phyloP scores from a whole-genome alignment of 2,888 invertebrate species.

The Acanthococcus lagerstroemiae region DNA sequence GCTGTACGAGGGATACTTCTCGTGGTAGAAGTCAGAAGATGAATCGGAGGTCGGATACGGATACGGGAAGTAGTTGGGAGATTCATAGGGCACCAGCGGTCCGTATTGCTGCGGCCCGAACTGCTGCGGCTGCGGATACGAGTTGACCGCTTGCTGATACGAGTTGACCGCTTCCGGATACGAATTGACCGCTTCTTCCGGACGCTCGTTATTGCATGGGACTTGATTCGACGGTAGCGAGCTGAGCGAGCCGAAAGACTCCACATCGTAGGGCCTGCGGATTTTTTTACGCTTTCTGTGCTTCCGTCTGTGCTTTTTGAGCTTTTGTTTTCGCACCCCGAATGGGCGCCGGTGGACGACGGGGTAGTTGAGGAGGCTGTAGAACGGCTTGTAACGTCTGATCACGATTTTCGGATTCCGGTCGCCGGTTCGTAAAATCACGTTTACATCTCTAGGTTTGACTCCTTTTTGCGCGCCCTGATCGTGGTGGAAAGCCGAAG shows the following conservation, averaged over 20 bases:
- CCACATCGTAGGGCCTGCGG: not conserved
- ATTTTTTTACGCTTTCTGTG: conserved; percentile 1
- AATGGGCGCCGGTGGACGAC: not conserved
- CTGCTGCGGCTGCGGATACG: not conserved
- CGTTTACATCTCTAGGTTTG: conserved; percentile 11
- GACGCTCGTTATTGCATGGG: not conserved
- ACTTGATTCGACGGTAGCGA: not conserved
- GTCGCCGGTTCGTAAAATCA: not conserved
- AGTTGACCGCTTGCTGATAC: not conserved
- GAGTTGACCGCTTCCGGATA: not conserved
- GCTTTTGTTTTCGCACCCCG: not conserved
- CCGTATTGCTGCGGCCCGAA: not conserved
- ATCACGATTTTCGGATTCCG: conserved; percentile 4
- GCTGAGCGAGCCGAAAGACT: not conserved
- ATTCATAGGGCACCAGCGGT: not conserved
- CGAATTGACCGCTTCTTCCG: not conserved
- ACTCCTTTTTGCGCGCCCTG: not conserved
- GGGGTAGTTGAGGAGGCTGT: not conserved
- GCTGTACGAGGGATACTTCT: no score
- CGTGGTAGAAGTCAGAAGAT: no score
- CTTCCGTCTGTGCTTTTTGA: not conserved
- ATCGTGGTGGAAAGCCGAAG: not conserved
- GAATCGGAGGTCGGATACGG: not conserved
- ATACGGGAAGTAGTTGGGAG: not conserved
- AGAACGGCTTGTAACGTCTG: conserved; percentile 7